Conservation (phyloP, 1,140 invertebrate genomes). For the Papilio polyxenes region DNA sequence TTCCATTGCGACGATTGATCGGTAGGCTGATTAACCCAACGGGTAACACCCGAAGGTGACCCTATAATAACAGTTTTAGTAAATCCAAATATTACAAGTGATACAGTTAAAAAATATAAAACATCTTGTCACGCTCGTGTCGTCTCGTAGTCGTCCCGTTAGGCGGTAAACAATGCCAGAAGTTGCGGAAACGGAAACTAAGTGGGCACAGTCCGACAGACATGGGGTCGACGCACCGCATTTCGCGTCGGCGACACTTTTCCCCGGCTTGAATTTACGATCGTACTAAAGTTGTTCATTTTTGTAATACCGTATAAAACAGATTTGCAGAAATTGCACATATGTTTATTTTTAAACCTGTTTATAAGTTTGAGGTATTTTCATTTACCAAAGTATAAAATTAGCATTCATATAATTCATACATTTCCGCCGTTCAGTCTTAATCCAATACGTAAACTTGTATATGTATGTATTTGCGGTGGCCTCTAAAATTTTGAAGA, state of each 20-base stretch:
- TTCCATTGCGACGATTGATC: too few species aligned
- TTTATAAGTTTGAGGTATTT: neutral
- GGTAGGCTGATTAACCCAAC: too few species aligned
- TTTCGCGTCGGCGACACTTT: slow-evolving; percentile 18
- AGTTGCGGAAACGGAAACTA: slow-evolving; percentile 36
- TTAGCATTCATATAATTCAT: neutral
- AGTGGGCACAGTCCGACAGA: slow-evolving; percentile 37
- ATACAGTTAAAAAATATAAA: neutral
- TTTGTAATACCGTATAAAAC: neutral
- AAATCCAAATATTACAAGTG: neutral
- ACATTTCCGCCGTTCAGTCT: neutral
- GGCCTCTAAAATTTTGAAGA: too few species aligned
- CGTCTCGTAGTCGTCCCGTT: slow-evolving; percentile 26
- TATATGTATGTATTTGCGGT: too few species aligned
- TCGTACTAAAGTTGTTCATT: neutral
- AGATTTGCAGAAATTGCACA: neutral
- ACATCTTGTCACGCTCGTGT: neutral
- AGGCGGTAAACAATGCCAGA: slow-evolving; percentile 25
- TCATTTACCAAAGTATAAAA: neutral
- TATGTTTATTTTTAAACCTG: neutral
- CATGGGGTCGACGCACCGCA: slow-evolving; percentile 33
- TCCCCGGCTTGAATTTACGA: neutral
- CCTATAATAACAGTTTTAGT: neutral
- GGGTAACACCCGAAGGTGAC: too few species aligned
- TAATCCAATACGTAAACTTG: neutral